These are phyloP conservation scores for Oceanodroma tethys DNA, from an alignment of 2,113 vertebrate genomes.

Conservation along the genomic window DNA sequence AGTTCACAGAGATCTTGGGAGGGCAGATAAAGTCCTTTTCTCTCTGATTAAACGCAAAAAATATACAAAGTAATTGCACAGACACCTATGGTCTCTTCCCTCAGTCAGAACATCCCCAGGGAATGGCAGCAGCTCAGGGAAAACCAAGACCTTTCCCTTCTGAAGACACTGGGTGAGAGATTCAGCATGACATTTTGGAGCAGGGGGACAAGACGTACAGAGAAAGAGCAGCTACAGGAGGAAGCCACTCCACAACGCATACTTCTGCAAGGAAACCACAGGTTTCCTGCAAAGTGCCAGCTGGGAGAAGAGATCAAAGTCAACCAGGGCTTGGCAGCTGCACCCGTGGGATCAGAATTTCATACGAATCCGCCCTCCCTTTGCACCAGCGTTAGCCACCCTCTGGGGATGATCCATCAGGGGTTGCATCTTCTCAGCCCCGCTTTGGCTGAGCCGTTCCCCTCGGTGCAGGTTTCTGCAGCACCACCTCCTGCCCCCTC, in stretches of 20 bases:
- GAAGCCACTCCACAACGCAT: not conserved
- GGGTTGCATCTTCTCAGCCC: not conserved
- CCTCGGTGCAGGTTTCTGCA: not conserved
- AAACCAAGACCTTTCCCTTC: not conserved
- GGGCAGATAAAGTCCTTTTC: not conserved
- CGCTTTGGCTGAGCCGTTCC: not conserved
- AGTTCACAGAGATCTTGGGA: not conserved
- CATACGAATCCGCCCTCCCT: fast-evolving
- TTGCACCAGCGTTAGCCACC: not conserved
- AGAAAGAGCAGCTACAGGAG: not conserved
- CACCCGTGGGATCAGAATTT: not conserved
- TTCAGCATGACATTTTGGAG: not conserved
- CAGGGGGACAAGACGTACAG: not conserved
- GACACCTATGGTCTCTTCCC: not conserved
- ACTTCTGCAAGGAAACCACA: not conserved
- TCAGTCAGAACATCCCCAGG: not conserved
- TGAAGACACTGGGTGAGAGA: not conserved
- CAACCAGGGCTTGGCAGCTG: not conserved
- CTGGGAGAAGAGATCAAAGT: not conserved
- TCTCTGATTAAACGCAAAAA: not conserved
- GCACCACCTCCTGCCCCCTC: not conserved
- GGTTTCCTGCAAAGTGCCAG: not conserved
- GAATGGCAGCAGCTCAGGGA: not conserved
- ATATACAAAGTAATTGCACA: not conserved
- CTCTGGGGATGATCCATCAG: not conserved